A percentile compares a stretch with the other conserved stretches of the same genome.
phyloP scores from a whole-genome alignment of 2,113 vertebrate genomes.

The Chaetorhynchus papuensis region DNA sequence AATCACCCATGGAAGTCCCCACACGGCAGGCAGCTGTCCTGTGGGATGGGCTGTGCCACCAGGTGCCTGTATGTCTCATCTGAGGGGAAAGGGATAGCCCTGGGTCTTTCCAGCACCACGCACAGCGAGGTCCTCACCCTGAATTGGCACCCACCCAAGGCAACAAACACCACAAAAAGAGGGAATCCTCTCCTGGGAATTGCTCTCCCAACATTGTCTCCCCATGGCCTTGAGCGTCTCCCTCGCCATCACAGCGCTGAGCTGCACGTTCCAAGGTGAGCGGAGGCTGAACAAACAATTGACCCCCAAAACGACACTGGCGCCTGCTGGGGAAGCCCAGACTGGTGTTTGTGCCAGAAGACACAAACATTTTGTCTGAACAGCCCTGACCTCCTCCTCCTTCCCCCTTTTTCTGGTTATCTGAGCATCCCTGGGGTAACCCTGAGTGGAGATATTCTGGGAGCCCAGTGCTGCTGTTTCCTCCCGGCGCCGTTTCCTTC shows the following conservation, averaged over 20 bases:
- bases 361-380: neutral
- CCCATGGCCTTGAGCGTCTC: neutral
- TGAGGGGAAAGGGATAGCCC: neutral
- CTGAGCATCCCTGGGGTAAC: slow-evolving; percentile 13
- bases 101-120: neutral
- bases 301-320: neutral
- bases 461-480: neutral
- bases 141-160: neutral
- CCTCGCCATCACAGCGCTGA: rapidly evolving
- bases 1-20: neutral
- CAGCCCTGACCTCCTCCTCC: slow-evolving; percentile 32
- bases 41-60: neutral
- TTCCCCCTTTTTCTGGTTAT: slow-evolving; percentile 10
- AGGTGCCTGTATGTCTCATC: neutral
- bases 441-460: neutral
- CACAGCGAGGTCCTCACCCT: neutral
- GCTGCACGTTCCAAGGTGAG: neutral
- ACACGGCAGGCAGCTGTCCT: neutral
- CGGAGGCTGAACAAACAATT: neutral
- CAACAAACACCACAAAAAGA: neutral
- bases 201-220: neutral
- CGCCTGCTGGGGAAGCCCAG: neutral
- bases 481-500: neutral
- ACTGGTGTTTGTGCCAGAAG: neutral
- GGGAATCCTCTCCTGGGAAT: neutral